Evolutionary conservation across 2,797 vertebrate genomes (phyloP).

Genomic region (Dryobates pubescens): DNA sequence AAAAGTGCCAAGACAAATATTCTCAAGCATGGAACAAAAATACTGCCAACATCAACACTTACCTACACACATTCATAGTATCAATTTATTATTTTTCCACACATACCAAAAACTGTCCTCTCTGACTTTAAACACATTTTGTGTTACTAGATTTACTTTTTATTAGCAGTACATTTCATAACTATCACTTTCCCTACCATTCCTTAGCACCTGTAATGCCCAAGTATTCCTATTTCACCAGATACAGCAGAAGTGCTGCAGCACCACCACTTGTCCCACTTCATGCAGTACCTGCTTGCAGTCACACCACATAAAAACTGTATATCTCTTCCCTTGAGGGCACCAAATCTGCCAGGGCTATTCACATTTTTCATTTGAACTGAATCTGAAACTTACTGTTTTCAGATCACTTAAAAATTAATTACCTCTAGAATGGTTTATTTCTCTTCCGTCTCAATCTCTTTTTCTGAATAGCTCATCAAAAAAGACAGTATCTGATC

Average conservation of each 20-base stretch:
- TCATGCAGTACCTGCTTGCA: not conserved
- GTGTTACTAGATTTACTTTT: not conserved
- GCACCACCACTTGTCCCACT: constrained; percentile 47
- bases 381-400: not conserved
- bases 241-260: constrained; percentile 6
- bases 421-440: not conserved
- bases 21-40: not conserved
- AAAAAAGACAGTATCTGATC: not conserved
- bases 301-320: not conserved
- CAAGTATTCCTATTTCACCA: not conserved
- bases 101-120: not conserved
- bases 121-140: not conserved
- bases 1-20: not conserved
- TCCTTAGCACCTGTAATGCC: not conserved
- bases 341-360: rapidly evolving
- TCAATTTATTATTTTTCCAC: not conserved
- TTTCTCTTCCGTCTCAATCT: not conserved
- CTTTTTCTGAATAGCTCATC: not conserved
- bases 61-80: not conserved
- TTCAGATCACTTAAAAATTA: not conserved
- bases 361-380: not conserved
- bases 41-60: not conserved
- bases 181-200: not conserved
- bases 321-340: not conserved
- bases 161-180: not conserved